A percentile compares a stretch with the other conserved stretches of the same genome.
Conservation (phyloP, 92 coral and sea anemone genomes). For the Paragorgia papillata region DNA sequence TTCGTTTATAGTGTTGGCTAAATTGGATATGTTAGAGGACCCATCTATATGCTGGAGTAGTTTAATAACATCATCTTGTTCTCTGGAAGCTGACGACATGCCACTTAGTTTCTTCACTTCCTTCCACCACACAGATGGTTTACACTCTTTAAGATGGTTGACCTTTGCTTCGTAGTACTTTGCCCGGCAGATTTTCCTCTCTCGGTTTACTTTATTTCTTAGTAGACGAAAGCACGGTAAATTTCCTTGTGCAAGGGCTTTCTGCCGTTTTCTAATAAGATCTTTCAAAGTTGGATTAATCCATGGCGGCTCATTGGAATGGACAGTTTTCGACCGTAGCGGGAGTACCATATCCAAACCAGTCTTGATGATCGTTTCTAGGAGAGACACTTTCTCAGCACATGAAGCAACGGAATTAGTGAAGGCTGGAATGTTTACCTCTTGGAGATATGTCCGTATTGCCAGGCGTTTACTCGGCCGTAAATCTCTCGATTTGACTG, state of each 20-base stretch:
- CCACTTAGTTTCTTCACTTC: slow-evolving; percentile 38
- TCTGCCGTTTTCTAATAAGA: slow-evolving; percentile 29
- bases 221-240: slow-evolving; percentile 21
- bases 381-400: slow-evolving; percentile 12
- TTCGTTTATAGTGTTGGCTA: slow-evolving; percentile 42
- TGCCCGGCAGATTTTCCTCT: slow-evolving; percentile 35
- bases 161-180: slow-evolving; percentile 21
- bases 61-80: slow-evolving; percentile 26
- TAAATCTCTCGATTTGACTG: slow-evolving; percentile 4
- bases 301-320: slow-evolving; percentile 40
- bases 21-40: background rate
- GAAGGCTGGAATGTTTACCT: slow-evolving; percentile 23
- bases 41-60: slow-evolving; percentile 29
- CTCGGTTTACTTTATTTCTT: slow-evolving; percentile 49
- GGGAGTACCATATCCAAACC: slow-evolving; percentile 49
- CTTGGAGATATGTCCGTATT: slow-evolving; percentile 40
- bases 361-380: slow-evolving; percentile 30
- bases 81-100: slow-evolving; percentile 11
- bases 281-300: slow-evolving; percentile 1
- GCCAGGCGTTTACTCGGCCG: slow-evolving; percentile 38
- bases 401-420: slow-evolving; percentile 23
- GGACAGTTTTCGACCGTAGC: slow-evolving; percentile 1
- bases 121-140: slow-evolving; percentile 43
- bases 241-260: slow-evolving; percentile 33
- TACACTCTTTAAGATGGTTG: slow-evolving; percentile 44